Base-by-base conservation (phyloP, 2,113 vertebrate genomes). In the Choloepus hoffmanni region DNA sequence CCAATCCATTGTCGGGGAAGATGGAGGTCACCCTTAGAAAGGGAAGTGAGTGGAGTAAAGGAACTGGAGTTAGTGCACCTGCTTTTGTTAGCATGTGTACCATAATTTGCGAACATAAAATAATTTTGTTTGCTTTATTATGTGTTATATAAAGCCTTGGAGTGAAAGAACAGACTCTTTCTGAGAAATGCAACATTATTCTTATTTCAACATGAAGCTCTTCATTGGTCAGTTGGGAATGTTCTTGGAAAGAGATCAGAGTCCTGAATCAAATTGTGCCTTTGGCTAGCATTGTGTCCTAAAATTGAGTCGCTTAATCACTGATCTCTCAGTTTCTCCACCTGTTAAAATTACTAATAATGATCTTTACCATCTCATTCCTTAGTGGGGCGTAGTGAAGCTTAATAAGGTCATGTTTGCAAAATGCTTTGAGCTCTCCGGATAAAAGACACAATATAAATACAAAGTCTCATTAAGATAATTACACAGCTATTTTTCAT, bases 401-500 rank as follows among this genome's bases (percentile, higher is more conserved):
- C 81, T 97, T 97, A 96, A 90, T 95, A 96, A 95, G 94, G 97
- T 94, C 78, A 48, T 15, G n/a, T 82, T 96, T 19, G 7, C 73
- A 53, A 97, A 98, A 79, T 83, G 77, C 96, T 97, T 97, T 96
- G 92, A 95, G 88, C 74, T 95, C 68, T 23, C 11, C 74, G 95
- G 58, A 86, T 97, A 96, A 97, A 96, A 98, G 91, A 72, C 28
- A 18, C 45, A 36, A 87, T 48, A 78, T 90, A 97, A 97, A 89
- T 68, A 94, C 36, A 53, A 88, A 89, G 83, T 97, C 89, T 96
- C 79, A 97, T 97, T 97, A 97, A 89, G 65, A 48, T 97, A 97
- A 97, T 98, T 97, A 96, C 79, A 92, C 73, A 93, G 86, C 36
- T 81, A 33, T 94, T 97, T 96, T 97, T 97, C 78, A 85, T 77